Percentiles rank a stretch among this genome's conserved stretches.
These are phyloP conservation scores for Xylota sylvarum DNA, from an alignment of 2,888 invertebrate genomes.

Conservation along the genomic window DNA sequence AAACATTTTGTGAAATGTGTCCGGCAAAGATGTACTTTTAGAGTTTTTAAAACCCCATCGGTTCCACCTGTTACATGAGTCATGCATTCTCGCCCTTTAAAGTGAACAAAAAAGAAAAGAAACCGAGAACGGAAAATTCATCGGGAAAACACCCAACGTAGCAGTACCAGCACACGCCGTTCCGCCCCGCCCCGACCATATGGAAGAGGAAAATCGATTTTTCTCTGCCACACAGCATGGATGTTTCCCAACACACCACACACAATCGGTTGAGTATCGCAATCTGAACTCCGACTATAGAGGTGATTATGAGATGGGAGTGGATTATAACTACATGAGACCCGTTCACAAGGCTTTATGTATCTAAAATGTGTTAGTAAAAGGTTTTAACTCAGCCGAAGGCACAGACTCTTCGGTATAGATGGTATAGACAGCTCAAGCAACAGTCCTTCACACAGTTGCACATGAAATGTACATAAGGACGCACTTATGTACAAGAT, in stretches of 20 bases:
- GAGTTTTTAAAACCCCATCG: slow-evolving; percentile 6
- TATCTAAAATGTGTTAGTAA: slow-evolving; percentile 16
- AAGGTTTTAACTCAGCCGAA: slow-evolving; percentile 13
- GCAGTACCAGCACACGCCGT: background rate
- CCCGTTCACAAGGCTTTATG: background rate
- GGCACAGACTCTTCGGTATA: slow-evolving; percentile 19
- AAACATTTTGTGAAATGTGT: slow-evolving; percentile 21
- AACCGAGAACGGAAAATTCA: background rate
- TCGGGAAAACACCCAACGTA: slow-evolving; percentile 24
- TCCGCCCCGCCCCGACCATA: slow-evolving; percentile 40
- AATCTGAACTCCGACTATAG: slow-evolving; percentile 7
- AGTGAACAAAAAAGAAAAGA: background rate
- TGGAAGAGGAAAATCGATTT: slow-evolving; percentile 65
- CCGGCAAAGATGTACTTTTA: slow-evolving; percentile 17
- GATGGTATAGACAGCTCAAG: slow-evolving; percentile 12
- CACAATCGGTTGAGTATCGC: slow-evolving; percentile 31
- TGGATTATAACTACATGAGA: background rate
- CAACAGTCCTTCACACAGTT: slow-evolving; percentile 23
- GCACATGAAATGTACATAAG: background rate
- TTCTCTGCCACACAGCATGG: slow-evolving; percentile 28
- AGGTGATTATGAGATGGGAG: slow-evolving; percentile 24
- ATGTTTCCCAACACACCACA: slow-evolving; percentile 11
- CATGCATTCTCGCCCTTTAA: slow-evolving; percentile 26
- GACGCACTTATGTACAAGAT: slow-evolving; percentile 16
- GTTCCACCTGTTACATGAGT: slow-evolving; percentile 75